phyloP scores from a whole-genome alignment of 2,797 vertebrate genomes.

The Miichthys miiuy region DNA sequence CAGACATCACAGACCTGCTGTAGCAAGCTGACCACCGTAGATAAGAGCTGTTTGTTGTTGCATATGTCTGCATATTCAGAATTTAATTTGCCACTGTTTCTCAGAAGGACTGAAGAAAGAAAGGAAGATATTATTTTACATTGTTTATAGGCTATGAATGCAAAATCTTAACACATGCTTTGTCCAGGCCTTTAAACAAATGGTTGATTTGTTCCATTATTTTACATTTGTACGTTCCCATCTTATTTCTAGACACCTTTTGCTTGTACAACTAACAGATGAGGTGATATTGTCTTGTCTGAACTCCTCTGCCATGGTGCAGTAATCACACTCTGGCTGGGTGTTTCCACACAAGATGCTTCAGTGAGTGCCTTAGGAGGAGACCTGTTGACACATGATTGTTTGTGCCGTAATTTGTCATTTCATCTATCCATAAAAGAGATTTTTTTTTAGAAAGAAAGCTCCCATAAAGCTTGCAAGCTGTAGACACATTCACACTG shows the following conservation, averaged over 20 bases:
- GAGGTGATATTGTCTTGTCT: slow-evolving; percentile 36
- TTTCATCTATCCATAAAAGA: slow-evolving; percentile 21
- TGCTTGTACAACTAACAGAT: slow-evolving; percentile 17
- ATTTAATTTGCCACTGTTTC: slow-evolving; percentile 48
- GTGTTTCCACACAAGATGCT: slow-evolving; percentile 41
- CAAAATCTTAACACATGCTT: neutral
- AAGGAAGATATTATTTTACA: neutral
- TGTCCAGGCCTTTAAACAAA: slow-evolving; percentile 1
- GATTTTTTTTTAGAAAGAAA: too few relatives aligned
- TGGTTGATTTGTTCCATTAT: slow-evolving; percentile 27
- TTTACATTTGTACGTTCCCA: slow-evolving; percentile 11
- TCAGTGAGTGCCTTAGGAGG: slow-evolving; percentile 7
- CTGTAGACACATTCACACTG: slow-evolving; percentile 34
- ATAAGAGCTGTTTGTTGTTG: slow-evolving; percentile 60
- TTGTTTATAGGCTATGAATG: slow-evolving; percentile 4
- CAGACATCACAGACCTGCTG: slow-evolving; percentile 42
- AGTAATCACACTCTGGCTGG: slow-evolving; percentile 25
- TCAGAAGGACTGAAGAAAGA: slow-evolving; percentile 9
- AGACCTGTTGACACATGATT: slow-evolving; percentile 34
- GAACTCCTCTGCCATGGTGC: slow-evolving; percentile 47
- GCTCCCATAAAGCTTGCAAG: slow-evolving; percentile 11
- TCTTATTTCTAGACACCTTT: slow-evolving; percentile 38
- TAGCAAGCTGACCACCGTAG: slow-evolving; percentile 51
- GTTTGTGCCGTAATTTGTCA: slow-evolving; percentile 16
- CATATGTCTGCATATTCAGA: slow-evolving; percentile 29